Base-by-base conservation (phyloP, 2,113 vertebrate species). In the Sylvicapra grimmia region DNA sequence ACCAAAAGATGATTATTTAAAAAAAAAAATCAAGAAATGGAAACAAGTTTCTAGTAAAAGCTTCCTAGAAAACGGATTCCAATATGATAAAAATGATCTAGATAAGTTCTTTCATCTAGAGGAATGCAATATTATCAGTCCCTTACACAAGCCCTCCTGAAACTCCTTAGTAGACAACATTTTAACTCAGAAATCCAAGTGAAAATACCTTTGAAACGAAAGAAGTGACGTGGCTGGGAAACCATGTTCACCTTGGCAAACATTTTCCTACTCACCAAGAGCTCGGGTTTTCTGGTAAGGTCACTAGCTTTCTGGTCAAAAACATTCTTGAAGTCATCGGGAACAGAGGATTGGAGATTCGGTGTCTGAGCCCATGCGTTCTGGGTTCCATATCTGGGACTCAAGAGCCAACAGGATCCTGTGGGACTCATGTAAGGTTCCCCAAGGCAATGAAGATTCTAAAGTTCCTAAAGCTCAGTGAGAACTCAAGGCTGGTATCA, bases 371-470 rank as follows among this genome's bases (percentile, higher is more conserved):
- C 61, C 51, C 9, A 36, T 0, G 0, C 36, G 54, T 89, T 63
- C 47, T 33, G 0, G 23, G 58, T 82, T 93, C 75, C 14, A 3
- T 13, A 4, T 12, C 13, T 8, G 13, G 25, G 90, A 9, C 97
- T 99, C 99, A 99, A 59, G 99, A 99, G 96, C 99, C 99, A 98
- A 99, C 61, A 99, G 98, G 40, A 99, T 99, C 99, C 99, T 99
- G 98, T 99, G 99, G 98, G 99, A 99, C 99, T 99, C 96, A 99
- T 99, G 98, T 99, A 99, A 99, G 88, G 79, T 99, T 99, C 99
- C 56, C 99, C 93, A 99, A 91, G 27, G 99, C 99, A 49, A 99
- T 99, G 47, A 99, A 99, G 98, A 99, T 99, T 80, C 99, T 98
- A 49, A 99, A 99, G 97, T 99, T 99, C 14, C 99, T 99, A 90